Evolutionary conservation across 2,113 vertebrate genomes (phyloP), one percentile per base, ranked within the genome.

Genomic region (Synodontis membranacea): DNA sequence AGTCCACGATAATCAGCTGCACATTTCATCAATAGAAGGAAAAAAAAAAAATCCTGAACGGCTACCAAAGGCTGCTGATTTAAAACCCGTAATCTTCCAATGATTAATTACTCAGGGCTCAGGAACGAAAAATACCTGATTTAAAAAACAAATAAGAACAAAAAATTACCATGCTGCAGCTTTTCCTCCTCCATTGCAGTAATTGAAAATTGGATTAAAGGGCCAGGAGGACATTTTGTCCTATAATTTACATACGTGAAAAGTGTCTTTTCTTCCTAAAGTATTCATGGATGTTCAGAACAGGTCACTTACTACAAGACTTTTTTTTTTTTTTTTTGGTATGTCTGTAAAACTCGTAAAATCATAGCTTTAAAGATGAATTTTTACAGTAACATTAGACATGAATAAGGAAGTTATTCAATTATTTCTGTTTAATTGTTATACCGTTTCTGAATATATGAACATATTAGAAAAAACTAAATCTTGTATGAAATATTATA

Each of bases 161-260:
- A 91, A 93, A 48, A 92, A 90, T 91, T 84, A 92, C 87, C 90
- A 84, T 93, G 87, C 79, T 46, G 72, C 89, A 60, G n/a, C 89
- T 93, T 92, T 91, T 92, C 91, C 92, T 89, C 84, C 89, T 92
- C 86, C 89, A 62, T 87, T 90, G 88, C 90, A 94, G 92, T 94
- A 93, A 93, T 93, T 95, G 91, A 28, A 94, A 93, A 94, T 94
- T 92, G 94, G 93, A 94, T 95, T 94, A 93, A 93, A 93, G 90
- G 89, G 87, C 92, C 92, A 92, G 87, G 58, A 86, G 90, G 92
- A 82, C 84, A 80, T 86, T 94, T 88, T 92, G 92, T 92, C 84
- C 74, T 86, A 82, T 93, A 94, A 90, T 70, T 75, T 70, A 66
- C 90, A 82, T 14, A 75, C 91, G 89, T 88, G 88, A 93, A 93